phyloP scores from a whole-genome alignment of 2,888 invertebrate genomes.

The Lymantria monacha region DNA sequence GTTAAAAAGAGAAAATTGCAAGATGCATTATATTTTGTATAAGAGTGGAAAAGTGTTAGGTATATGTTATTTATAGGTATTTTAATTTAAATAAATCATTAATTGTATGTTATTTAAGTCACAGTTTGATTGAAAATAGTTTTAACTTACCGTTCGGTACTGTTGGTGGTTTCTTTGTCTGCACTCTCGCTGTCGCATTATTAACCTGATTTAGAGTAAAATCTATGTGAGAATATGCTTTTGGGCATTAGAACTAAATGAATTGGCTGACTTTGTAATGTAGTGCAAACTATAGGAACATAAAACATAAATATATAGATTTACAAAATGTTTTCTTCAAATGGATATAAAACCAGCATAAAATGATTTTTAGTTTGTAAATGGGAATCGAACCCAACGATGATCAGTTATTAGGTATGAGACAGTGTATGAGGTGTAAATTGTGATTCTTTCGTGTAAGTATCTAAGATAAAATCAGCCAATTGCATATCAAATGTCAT shows the following conservation, averaged over 20 bases:
- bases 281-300: neutral
- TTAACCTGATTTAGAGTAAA: conserved; percentile 91
- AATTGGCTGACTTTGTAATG: conserved; percentile 49
- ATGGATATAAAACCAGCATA: neutral
- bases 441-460: neutral
- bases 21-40: conserved; percentile 64
- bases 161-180: conserved; percentile 98
- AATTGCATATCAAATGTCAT: conserved; percentile 37
- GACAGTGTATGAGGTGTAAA: neutral
- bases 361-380: neutral
- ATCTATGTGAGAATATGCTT: conserved; percentile 52
- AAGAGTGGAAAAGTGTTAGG: conserved; percentile 31
- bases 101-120: neutral
- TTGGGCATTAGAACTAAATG: conserved; percentile 11
- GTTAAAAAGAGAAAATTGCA: conserved; percentile 72
- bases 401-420: neutral
- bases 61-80: neutral
- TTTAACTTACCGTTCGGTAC: conserved; percentile 92
- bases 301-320: neutral
- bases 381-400: conserved; percentile 46
- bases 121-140: conserved; percentile 2
- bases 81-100: neutral
- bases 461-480: conserved; percentile 35
- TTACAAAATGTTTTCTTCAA: neutral
- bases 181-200: conserved; percentile 99